Percentiles rank a stretch among this genome's conserved stretches.
These are phyloP conservation scores for Trididemnum nubilum DNA, from an alignment of 23 tunicate genomes.

Conservation along the genomic window DNA sequence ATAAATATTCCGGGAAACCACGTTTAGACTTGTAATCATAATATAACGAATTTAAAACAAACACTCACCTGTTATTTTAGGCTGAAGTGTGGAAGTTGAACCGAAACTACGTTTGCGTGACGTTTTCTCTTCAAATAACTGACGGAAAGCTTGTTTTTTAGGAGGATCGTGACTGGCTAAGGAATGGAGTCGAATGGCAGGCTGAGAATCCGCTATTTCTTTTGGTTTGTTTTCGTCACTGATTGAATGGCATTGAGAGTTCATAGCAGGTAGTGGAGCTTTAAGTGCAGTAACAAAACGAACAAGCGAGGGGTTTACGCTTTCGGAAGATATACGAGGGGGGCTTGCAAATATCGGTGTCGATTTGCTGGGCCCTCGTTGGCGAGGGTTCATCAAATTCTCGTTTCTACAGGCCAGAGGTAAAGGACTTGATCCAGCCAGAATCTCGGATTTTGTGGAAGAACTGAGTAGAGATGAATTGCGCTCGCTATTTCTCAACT, in stretches of 20 bases:
- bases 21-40: not conserved
- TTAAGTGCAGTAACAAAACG: slow-evolving; percentile 13
- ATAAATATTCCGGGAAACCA: not conserved
- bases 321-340: not conserved
- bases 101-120: not conserved
- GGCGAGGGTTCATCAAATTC: not conserved
- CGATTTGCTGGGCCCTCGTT: not conserved
- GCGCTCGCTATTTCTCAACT: not conserved
- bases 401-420: slow-evolving; percentile 1
- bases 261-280: not conserved
- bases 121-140: not conserved
- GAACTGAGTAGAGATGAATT: not conserved
- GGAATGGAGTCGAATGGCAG: not conserved
- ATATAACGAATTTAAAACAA: not conserved
- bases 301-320: not conserved
- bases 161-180: not conserved
- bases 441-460: not conserved
- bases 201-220: not conserved
- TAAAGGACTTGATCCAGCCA: not conserved
- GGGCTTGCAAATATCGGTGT: slow-evolving; percentile 4
- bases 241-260: not conserved
- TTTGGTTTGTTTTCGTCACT: not conserved
- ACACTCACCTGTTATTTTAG: slow-evolving; percentile 36
- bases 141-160: not conserved
- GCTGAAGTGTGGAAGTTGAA: not conserved